Percentiles rank a stretch among this genome's conserved stretches.
These are phyloP conservation scores for Enteromius paludinosus DNA, from an alignment of 2,797 vertebrate species.

Conservation along the genomic window DNA sequence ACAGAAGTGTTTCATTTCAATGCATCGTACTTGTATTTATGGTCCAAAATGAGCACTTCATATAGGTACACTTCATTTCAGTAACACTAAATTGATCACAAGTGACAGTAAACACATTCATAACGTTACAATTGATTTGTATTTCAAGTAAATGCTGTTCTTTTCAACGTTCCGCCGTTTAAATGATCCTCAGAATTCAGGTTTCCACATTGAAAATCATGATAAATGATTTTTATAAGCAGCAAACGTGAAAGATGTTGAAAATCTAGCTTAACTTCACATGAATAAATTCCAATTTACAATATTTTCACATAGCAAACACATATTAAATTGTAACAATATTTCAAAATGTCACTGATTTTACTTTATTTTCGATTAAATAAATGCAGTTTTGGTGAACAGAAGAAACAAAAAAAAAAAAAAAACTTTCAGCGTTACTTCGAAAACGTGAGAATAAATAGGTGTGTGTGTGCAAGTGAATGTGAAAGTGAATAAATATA, in stretches of 20 bases:
- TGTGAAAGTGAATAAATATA: conserved; percentile 1
- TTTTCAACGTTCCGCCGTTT: neutral
- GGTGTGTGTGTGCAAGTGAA: conserved; percentile 1
- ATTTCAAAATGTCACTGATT: conserved; percentile 4
- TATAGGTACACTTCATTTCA: neutral
- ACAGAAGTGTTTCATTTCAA: neutral
- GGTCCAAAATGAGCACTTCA: neutral
- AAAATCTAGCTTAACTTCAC: neutral
- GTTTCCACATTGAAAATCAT: neutral
- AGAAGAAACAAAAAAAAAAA: neutral
- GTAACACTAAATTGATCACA: neutral
- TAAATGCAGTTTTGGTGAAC: neutral
- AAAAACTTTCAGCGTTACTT: neutral
- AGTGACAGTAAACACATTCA: neutral
- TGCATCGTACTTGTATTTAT: neutral
- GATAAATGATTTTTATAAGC: no score
- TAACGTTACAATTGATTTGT: neutral
- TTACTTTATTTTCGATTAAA: conserved; percentile 10
- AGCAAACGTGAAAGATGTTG: neutral
- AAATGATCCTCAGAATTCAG: neutral
- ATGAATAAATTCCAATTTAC: neutral
- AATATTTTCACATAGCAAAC: neutral
- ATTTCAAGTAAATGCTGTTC: neutral
- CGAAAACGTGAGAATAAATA: conserved; percentile 3
- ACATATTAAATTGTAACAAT: neutral